Percentiles rank a stretch among this genome's conserved stretches.
Evolutionary conservation across 1,140 invertebrate species (phyloP).

Genomic region (Matsumurasca onukii): DNA sequence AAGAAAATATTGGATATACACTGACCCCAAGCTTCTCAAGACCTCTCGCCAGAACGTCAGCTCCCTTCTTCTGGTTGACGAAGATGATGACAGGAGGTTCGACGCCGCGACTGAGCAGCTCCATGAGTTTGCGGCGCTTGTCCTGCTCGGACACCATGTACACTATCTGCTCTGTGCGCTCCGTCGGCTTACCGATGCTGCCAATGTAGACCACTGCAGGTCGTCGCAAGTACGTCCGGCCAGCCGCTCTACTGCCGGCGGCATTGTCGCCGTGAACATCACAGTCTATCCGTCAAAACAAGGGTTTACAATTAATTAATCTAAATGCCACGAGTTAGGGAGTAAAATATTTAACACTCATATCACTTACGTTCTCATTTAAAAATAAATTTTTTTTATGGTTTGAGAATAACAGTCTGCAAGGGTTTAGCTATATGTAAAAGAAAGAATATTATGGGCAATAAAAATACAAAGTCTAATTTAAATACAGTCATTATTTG

Average conservation of each 20-base stretch:
- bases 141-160: constrained; percentile 88
- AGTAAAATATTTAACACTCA: too few species aligned
- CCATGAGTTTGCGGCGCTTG: constrained; percentile 88
- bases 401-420: too few species aligned
- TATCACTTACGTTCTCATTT: too few species aligned
- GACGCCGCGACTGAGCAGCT: constrained; percentile 81
- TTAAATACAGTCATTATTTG: too few species aligned
- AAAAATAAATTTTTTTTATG: too few species aligned
- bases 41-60: constrained; percentile 95
- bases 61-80: constrained; percentile 99
- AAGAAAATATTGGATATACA: too few species aligned
- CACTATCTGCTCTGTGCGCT: constrained; percentile 97
- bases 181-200: constrained; percentile 96
- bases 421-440: too few species aligned
- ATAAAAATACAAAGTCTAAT: too few species aligned
- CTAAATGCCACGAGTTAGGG: too few species aligned
- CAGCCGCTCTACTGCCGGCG: constrained; percentile 93
- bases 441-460: too few species aligned
- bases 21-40: constrained; percentile 91
- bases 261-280: constrained; percentile 99
- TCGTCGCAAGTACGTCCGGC: constrained; percentile 93
- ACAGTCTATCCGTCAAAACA: constrained; percentile 72
- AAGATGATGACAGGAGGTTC: constrained; percentile 99
- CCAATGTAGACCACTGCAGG: constrained; percentile 99
- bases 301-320: too few species aligned